Conservation (phyloP, 2,888 invertebrate genomes). For the Polietes domitor region DNA sequence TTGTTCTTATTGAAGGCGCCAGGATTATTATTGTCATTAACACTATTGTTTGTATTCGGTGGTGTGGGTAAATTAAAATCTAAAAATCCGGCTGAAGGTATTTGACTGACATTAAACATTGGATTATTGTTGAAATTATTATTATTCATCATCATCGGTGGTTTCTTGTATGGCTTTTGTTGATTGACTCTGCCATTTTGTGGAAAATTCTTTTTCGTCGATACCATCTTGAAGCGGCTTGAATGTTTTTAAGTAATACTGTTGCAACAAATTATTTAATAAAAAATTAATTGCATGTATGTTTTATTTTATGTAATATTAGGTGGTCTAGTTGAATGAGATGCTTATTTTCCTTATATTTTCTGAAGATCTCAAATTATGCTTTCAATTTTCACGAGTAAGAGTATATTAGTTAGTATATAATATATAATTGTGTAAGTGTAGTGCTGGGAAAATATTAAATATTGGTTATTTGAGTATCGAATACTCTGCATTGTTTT, state of each 20-base stretch:
- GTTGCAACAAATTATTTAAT: constrained; percentile 10
- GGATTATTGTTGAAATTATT: constrained; percentile 69
- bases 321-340: constrained; percentile 43
- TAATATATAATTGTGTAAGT: too few species aligned
- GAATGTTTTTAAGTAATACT: too few species aligned
- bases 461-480: too few species aligned
- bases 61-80: constrained; percentile 78
- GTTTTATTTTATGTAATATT: constrained; percentile 29
- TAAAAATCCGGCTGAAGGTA: constrained; percentile 80
- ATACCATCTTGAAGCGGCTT: constrained; percentile 70
- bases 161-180: constrained; percentile 73
- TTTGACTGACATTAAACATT: constrained; percentile 79
- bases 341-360: too few species aligned
- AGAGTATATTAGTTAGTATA: too few species aligned
- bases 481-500: too few species aligned
- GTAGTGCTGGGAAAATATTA: too few species aligned
- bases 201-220: constrained; percentile 73
- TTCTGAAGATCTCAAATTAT: too few species aligned
- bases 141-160: constrained; percentile 68
- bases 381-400: too few species aligned
- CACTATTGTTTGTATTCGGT: constrained; percentile 63
- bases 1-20: constrained; percentile 39
- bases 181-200: constrained; percentile 71
- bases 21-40: constrained; percentile 59
- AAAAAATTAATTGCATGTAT: constrained; percentile 16